Conservation (phyloP, 92 coral and sea anemone genomes). For the Ricordea florida region DNA sequence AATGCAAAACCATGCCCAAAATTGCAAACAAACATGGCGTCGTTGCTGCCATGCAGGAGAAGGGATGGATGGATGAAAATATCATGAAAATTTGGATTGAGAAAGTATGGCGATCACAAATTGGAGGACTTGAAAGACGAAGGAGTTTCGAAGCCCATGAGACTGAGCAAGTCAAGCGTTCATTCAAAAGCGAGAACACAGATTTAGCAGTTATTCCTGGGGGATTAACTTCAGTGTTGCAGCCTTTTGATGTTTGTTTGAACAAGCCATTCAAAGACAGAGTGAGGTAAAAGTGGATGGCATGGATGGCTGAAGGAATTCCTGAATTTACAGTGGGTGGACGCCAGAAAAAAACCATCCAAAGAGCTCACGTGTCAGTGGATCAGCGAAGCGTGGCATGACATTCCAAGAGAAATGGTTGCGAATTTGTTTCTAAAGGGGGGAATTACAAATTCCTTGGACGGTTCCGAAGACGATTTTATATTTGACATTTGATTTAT, state of each 20-base stretch:
- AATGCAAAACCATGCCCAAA: too few relatives aligned
- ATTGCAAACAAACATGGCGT: too few relatives aligned
- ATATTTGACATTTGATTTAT: too few relatives aligned
- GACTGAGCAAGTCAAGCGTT: conserved; percentile 27
- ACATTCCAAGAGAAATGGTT: conserved; percentile 18
- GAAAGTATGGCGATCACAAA: not conserved
- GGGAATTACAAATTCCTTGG: conserved; percentile 35
- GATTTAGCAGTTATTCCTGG: conserved; percentile 26
- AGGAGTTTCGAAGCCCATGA: conserved; percentile 53
- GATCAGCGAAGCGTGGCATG: conserved; percentile 24
- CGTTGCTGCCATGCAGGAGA: too few relatives aligned
- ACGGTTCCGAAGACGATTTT: conserved; percentile 18
- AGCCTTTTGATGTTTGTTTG: conserved; percentile 26
- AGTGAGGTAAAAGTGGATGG: conserved; percentile 18
- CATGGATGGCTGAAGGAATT: conserved; percentile 21
- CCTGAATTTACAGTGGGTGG: conserved; percentile 14
- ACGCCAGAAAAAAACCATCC: conserved; percentile 7
- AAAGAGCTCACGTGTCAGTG: conserved; percentile 9
- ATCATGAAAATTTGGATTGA: not conserved
- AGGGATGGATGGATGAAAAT: not conserved
- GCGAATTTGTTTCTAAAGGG: conserved; percentile 20
- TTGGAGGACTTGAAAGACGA: not conserved
- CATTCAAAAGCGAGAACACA: conserved; percentile 5
- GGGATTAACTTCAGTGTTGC: conserved; percentile 27
- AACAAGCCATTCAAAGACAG: conserved; percentile 47